Conservation (phyloP, 2,113 vertebrate species). For the Sander lucioperca region DNA sequence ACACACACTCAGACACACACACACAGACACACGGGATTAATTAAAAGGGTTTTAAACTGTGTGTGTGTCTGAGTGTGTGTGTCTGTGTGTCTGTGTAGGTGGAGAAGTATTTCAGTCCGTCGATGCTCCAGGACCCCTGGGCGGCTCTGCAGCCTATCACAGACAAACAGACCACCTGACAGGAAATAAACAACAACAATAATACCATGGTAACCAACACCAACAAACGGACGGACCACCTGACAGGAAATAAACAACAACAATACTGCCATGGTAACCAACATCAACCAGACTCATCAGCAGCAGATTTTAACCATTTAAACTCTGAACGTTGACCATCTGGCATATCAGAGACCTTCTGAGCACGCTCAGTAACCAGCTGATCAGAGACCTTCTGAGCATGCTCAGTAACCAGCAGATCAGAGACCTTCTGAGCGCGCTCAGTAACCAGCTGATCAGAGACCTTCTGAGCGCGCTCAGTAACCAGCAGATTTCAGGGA, state of each 20-base stretch:
- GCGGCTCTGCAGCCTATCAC: slow-evolving; percentile 14
- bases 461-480: neutral
- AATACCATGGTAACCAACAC: too few relatives aligned
- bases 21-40: too few relatives aligned
- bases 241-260: neutral
- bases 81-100: neutral
- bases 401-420: neutral
- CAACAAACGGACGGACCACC: neutral
- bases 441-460: neutral
- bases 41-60: too few relatives aligned
- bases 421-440: too few relatives aligned
- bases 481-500: neutral
- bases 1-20: too few relatives aligned
- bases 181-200: neutral
- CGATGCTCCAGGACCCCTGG: slow-evolving; percentile 75
- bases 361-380: neutral
- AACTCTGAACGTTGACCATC: too few relatives aligned
- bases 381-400: neutral
- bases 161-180: neutral
- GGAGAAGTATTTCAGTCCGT: slow-evolving; percentile 69
- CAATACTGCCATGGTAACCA: neutral
- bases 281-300: neutral
- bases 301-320: too few relatives aligned
- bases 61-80: too few relatives aligned
- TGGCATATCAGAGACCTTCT: neutral